Base-by-base conservation (phyloP, 2,888 invertebrate genomes). In the Epirrhoe alternata region DNA sequence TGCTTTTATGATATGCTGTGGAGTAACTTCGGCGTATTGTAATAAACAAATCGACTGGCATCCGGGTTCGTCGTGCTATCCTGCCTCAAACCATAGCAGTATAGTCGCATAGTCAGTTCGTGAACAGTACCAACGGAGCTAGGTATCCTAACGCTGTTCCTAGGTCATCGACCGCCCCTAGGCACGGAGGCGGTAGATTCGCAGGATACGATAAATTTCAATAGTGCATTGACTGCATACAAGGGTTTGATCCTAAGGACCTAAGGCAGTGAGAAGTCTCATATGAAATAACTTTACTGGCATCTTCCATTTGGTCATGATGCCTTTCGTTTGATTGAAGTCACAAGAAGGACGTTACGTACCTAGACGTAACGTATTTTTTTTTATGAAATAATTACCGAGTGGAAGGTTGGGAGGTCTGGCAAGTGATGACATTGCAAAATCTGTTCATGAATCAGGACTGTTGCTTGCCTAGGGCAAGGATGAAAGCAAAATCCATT, bases 151-250 rank as follows among this genome's bases (percentile, higher is more conserved):
- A 60, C 60, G 67, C 64, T 64, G 64, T 60, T 66, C 51, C 57
- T 62, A 59, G 89, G 87, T 84, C 89, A 90, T 89, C 88, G 90
- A 83, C 87, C 84, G 88, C 86, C 86, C 85, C 81, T 81, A 83
- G 83, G 85, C 80, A 86, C 83, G 79, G 79, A 80, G 76, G 76
- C 86, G 90, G 85, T 87, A 89, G 82, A 77, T 80, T 89, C 90
- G 89, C 84, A 80, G 86, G 89, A 86, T 66, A 66, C 66, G 67
- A 68, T 92, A 91, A 92, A 90, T 90, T 92, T 91, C 90, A 91
- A 90, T 89, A 88, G 88, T 87, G 85, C 89, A 90, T 89, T 89
- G 88, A 89, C 88, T 91, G 85, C 81, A 82, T 79, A 77, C 79
- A 82, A 53, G 49, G 56, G 54, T 50, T 64, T 54, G 17, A 64